Evolutionary conservation across 1,140 invertebrate genomes (phyloP), one percentile per base, ranked within the genome.

Genomic region (Formica exsecta): DNA sequence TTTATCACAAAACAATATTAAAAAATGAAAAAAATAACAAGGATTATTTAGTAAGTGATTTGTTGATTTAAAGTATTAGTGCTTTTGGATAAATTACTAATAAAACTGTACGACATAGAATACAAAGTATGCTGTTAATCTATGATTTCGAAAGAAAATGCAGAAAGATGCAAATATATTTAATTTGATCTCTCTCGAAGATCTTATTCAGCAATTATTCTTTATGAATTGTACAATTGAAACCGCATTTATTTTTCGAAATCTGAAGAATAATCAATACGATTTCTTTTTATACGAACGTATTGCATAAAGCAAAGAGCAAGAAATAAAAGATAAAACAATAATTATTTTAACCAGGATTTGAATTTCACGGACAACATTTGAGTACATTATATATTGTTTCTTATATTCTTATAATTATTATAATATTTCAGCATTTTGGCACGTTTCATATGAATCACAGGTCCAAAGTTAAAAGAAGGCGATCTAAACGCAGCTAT

Each of bases 381-480:
- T 41, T 81, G 8, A 11, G 19, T n/a, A 7, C 19, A 36, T 16
- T 29, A 32, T n/a, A 65, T 9, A 48, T 3, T 68, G 38, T 70
- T 25, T 29, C 57, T 70, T 29, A 16, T 61, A 70, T 80, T 25
- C 36, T 80, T 70, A 68, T 80, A 68, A 19, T 57, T 36, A 61
- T 57, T 32, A 32, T 51, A 19, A n/a, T 59, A 29, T 71, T 11
- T 44, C n/a, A 61, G 48, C 3, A 51, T 51, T 51, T 83, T 83
- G 79, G 57, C 79, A 61, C 22, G 65, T 83, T 62, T 73, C 1
- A 44, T 61, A 51, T 41, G 41, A 81, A 81, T 81, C 79, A 81
- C 66, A 81, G 79, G 61, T 61, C 11, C 68, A 62, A 25, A 44
- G 7, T 73, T 81, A 38, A 61, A 44, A 71, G 38, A 19, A 83